Percentiles rank a stretch among this genome's conserved stretches.
These are phyloP conservation scores for Branchellion lobata DNA, from an alignment of 2,888 invertebrate species.

Conservation along the genomic window DNA sequence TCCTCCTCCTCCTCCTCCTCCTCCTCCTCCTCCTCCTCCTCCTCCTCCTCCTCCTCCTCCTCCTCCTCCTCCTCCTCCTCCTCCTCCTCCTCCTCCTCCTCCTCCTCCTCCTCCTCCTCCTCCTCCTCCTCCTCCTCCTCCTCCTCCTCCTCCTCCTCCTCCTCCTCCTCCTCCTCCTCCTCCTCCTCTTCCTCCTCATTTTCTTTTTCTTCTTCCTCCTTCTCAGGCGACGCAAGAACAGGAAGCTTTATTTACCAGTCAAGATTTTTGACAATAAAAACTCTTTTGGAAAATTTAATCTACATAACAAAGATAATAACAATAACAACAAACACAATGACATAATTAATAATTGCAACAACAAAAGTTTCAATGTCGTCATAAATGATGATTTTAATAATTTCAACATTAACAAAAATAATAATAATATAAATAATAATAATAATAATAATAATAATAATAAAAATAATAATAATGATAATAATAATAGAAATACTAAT, in stretches of 20 bases:
- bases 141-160: not conserved
- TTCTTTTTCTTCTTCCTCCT: not conserved
- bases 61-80: no score
- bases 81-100: not conserved
- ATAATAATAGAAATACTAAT: not conserved
- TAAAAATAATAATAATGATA: not conserved
- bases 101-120: not conserved
- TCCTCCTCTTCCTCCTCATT: not conserved
- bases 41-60: not conserved
- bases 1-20: not conserved
- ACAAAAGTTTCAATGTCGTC: not conserved
- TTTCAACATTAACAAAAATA: not conserved
- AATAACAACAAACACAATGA: not conserved
- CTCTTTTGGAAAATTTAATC: not conserved
- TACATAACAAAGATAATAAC: not conserved
- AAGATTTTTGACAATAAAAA: not conserved
- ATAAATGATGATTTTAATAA: not conserved
- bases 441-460: not conserved
- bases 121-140: not conserved
- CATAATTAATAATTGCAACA: not conserved
- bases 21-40: not conserved
- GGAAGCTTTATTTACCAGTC: not conserved
- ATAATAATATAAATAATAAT: not conserved
- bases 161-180: not conserved
- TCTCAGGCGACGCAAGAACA: slow-evolving; percentile 15